phyloP scores from a whole-genome alignment of 2,113 vertebrate genomes.

The Ginglymostoma cirratum region DNA sequence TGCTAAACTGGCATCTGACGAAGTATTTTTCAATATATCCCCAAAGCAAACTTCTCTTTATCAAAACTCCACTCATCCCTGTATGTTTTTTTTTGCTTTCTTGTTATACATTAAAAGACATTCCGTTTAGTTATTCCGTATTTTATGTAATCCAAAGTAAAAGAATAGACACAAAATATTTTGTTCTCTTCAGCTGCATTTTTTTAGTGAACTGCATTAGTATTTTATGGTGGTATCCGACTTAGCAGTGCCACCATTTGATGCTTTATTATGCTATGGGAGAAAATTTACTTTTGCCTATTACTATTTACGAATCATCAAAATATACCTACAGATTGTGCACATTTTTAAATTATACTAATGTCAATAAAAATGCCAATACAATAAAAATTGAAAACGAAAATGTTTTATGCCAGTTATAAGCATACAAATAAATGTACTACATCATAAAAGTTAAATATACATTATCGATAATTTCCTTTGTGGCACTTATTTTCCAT shows the following conservation, averaged over 20 bases:
- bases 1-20: background rate
- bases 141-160: background rate
- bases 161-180: background rate
- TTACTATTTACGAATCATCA: background rate
- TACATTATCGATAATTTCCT: background rate
- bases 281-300: background rate
- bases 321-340: background rate
- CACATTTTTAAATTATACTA: background rate
- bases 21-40: background rate
- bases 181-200: background rate
- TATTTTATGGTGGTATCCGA: background rate
- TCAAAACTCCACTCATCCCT: background rate
- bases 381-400: background rate
- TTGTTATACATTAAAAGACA: background rate
- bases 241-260: background rate
- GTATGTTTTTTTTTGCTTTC: background rate
- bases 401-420: background rate
- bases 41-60: background rate
- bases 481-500: background rate
- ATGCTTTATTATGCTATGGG: background rate
- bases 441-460: background rate
- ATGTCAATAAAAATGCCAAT: background rate
- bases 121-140: background rate
- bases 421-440: background rate
- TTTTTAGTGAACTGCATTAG: background rate